Conservation (phyloP, 2,113 vertebrate species). For the Enhydra lutris region DNA sequence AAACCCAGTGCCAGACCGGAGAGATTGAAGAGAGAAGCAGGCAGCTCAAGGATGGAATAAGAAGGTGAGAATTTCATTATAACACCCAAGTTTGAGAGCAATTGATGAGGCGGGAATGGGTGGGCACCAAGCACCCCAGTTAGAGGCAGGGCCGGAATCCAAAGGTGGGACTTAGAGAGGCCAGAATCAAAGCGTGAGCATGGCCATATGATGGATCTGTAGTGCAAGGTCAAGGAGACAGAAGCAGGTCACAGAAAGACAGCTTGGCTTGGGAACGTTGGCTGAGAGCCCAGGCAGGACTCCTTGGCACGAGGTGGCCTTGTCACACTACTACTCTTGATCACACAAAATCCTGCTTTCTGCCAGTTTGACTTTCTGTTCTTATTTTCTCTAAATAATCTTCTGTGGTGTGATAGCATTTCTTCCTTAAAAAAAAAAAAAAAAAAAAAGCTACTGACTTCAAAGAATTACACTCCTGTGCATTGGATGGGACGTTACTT, state of each 20-base stretch:
- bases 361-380: neutral
- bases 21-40: neutral
- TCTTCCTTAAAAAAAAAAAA: neutral
- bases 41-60: neutral
- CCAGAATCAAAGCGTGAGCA: neutral
- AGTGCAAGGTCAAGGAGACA: neutral
- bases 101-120: neutral
- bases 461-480: neutral
- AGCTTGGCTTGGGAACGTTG: neutral
- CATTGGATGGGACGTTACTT: neutral
- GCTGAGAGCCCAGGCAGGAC: neutral
- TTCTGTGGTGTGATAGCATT: neutral
- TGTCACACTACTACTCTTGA: neutral
- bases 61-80: neutral
- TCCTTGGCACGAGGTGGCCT: neutral
- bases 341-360: neutral
- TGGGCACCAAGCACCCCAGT: neutral
- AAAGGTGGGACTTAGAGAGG: neutral
- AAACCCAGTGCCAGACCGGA: neutral
- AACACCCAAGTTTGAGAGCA: neutral
- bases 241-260: neutral
- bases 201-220: rapidly evolving
- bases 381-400: neutral
- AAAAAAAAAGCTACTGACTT: neutral
- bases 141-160: neutral